Evolutionary conservation across 2,797 vertebrate species (phyloP), one percentile per base, ranked within the genome.

Genomic region (Thamnophis elegans): DNA sequence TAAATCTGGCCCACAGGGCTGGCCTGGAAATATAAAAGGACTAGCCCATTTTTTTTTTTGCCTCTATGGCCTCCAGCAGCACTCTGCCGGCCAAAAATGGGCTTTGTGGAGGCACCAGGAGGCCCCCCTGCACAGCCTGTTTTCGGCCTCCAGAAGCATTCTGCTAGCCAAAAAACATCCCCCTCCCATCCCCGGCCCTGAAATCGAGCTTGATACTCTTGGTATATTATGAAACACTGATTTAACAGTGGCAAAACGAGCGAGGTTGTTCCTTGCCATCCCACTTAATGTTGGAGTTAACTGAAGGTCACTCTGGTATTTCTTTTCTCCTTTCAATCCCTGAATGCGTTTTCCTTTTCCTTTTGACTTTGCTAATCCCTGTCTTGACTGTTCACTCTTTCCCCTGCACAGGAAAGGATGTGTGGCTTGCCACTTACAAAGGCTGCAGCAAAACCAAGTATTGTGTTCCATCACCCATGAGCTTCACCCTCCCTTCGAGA

Each of bases 351-450:
- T 78, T 78, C 73, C 36, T 42, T n/a, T n/a, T n/a, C n/a, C n/a
- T n/a, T 16, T 16, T 42, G 36, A 4, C 73, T 42, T 78, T 47
- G 36, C 20, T 82, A 47, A 47, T 4, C 9, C 73, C 73, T 47
- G 36, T 6, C 36, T 47, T 82, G 73, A 25, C 20, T 12, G 20
- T 4, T 4, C 22, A 5, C 9, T 25, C 36, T 82, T 82, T 9
- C 36, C 73, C 12, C 42, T 47, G 10, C 20, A 82, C 36, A 82
- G 73, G 73, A 5, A 82, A 82, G 5, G 73, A 82, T 1, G 73
- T 82, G 73, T 82, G 73, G 73, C 68, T 90, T 2, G 25, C 32
- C 36, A 90, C 89, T 18, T 85, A 90, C 54, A 90, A 90, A 90
- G 73, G 89, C 56, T 90, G 89, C 36, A 90, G 54, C 32, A 85